A percentile compares a stretch with the other conserved stretches of the same genome.
Evolutionary conservation across 53 echinoderm and acorn worm genomes (phyloP).

Genomic region (Arbacia lixula): DNA sequence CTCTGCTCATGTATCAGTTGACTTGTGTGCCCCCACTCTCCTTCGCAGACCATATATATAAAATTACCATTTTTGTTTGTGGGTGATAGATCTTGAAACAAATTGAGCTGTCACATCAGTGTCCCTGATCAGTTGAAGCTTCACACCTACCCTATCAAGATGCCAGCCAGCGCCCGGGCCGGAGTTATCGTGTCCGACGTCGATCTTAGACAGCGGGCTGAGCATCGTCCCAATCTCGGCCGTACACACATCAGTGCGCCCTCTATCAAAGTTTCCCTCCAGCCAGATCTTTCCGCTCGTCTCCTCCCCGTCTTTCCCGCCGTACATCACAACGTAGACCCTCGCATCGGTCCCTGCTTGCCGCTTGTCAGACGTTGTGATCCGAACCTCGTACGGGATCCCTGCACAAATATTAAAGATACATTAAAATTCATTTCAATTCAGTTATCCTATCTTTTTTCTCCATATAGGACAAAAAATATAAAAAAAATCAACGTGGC

Average conservation of each 20-base stretch:
- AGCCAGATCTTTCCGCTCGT: conserved; percentile 93
- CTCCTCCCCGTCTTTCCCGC: conserved; percentile 85
- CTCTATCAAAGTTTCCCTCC: conserved; percentile 92
- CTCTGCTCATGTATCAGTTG: no score
- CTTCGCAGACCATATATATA: no score
- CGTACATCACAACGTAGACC: conserved; percentile 89
- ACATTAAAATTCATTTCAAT: no score
- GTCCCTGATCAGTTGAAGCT: no score
- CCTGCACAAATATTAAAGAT: conserved; percentile 53
- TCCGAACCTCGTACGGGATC: conserved; percentile 90
- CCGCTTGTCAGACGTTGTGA: conserved; percentile 88
- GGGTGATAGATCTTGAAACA: no score
- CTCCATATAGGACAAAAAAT: no score
- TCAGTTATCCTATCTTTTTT: no score
- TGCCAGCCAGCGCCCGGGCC: conserved; percentile 96
- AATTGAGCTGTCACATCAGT: no score
- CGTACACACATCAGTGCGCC: conserved; percentile 90
- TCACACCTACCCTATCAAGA: conserved; percentile 87
- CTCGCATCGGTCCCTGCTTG: conserved; percentile 89
- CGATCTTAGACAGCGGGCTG: conserved; percentile 87
- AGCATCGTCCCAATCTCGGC: conserved; percentile 84
- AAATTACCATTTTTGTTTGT: no score
- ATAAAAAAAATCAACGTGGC: no score
- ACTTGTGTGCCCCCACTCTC: no score
- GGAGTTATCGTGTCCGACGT: conserved; percentile 92